Evolutionary conservation across 2,888 invertebrate genomes (phyloP).

Genomic region (Athalia rosae): DNA sequence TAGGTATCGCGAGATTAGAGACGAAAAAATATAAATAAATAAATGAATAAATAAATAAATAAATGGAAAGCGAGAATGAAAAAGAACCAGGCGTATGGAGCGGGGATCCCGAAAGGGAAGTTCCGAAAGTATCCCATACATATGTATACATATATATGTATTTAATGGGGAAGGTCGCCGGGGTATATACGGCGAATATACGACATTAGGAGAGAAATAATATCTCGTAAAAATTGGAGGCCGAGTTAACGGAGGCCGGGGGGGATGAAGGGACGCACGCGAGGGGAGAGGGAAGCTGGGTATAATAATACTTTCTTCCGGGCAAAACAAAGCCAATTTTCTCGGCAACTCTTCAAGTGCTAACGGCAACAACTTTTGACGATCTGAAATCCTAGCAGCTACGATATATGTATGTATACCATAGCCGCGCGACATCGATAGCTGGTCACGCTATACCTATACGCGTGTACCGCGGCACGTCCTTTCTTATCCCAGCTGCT

Average conservation of each 20-base stretch:
- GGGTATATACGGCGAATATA: not conserved
- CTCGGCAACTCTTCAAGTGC: conserved; percentile 44
- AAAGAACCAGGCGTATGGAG: too few species aligned
- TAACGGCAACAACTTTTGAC: conserved; percentile 43
- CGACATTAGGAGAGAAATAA: conserved; percentile 28
- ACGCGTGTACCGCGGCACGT: too few species aligned
- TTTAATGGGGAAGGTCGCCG: not conserved
- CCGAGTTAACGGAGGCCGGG: not conserved
- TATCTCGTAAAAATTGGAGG: conserved; percentile 39
- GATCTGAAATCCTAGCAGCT: conserved; percentile 10
- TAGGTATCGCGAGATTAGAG: too few species aligned
- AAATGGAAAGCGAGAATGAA: too few species aligned
- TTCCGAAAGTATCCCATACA: conserved; percentile 2
- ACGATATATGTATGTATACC: too few species aligned
- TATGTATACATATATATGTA: too few species aligned
- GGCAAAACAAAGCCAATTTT: conserved; percentile 63
- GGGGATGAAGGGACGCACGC: not conserved
- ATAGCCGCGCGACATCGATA: not conserved
- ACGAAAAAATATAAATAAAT: too few species aligned
- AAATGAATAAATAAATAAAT: too few species aligned
- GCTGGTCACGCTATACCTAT: too few species aligned
- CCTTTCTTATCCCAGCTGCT: too few species aligned
- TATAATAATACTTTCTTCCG: conserved; percentile 36
- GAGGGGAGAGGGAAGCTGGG: not conserved
- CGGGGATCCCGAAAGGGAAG: not conserved